A percentile compares a stretch with the other conserved stretches of the same genome.
Conservation (phyloP, 1,140 invertebrate species). For the Drosophila pandora region DNA sequence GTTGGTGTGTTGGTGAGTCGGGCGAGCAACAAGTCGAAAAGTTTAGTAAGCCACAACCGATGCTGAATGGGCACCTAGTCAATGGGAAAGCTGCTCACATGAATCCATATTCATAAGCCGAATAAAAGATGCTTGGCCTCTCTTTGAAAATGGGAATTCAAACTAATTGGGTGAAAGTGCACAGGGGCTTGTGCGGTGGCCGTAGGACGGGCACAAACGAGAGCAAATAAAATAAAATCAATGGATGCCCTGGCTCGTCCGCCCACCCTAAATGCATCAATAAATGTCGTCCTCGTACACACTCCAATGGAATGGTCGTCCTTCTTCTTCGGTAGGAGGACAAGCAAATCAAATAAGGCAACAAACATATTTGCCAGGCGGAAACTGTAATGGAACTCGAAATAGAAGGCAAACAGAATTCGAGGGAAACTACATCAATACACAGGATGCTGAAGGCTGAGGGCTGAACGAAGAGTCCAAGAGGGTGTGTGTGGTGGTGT, state of each 20-base stretch:
- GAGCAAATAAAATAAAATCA: conserved; percentile 67
- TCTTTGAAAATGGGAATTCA: conserved; percentile 32
- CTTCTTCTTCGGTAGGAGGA: conserved; percentile 14
- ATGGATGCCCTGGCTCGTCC: conserved; percentile 30
- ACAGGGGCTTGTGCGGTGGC: conserved; percentile 10
- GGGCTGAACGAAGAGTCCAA: neutral
- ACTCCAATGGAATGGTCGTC: conserved; percentile 17
- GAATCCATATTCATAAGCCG: conserved; percentile 1
- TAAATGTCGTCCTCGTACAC: conserved; percentile 58
- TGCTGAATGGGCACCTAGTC: conserved; percentile 4
- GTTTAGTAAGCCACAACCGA: neutral
- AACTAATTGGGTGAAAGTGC: conserved; percentile 70
- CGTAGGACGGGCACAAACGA: neutral
- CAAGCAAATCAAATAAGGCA: conserved; percentile 71
- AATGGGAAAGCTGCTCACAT: conserved; percentile 3
- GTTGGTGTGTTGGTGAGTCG: neutral
- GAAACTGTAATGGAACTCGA: conserved; percentile 41
- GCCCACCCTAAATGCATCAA: conserved; percentile 68
- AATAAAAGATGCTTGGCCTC: conserved; percentile 7
- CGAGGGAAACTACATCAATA: conserved; percentile 13
- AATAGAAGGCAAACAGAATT: conserved; percentile 60
- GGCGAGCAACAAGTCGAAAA: conserved; percentile 42
- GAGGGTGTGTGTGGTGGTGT: conserved; percentile 11
- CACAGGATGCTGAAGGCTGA: neutral
- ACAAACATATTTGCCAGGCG: conserved; percentile 57